These are phyloP conservation scores for Callithrix jacchus DNA, from an alignment of 2,113 vertebrate species.

Conservation along the genomic window DNA sequence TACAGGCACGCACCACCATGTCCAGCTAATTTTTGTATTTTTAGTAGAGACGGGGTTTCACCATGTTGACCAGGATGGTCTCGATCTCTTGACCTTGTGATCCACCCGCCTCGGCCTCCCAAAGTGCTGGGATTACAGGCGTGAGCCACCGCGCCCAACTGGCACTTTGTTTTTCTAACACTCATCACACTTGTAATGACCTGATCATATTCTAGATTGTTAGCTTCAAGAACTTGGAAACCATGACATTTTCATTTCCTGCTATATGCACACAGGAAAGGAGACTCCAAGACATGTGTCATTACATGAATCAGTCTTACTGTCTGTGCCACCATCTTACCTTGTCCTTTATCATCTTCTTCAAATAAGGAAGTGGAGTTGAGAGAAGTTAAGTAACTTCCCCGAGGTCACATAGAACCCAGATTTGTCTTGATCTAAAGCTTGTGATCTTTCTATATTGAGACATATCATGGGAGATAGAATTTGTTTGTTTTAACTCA, in stretches of 20 bases:
- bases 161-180: not conserved
- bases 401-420: not conserved
- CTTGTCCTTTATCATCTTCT: not conserved
- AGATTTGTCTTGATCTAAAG: not conserved
- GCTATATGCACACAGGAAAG: not conserved
- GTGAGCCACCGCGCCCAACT: too few relatives aligned
- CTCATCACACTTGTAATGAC: not conserved
- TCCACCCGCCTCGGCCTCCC: too few relatives aligned
- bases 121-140: too few relatives aligned
- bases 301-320: not conserved
- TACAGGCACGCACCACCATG: too few relatives aligned
- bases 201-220: not conserved
- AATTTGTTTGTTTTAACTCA: not conserved
- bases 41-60: too few relatives aligned
- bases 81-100: too few relatives aligned
- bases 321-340: not conserved
- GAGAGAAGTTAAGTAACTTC: not conserved
- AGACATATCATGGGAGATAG: not conserved
- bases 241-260: not conserved
- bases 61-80: too few relatives aligned
- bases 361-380: not conserved
- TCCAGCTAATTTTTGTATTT: too few relatives aligned
- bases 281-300: not conserved
- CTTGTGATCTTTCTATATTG: not conserved
- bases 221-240: not conserved